Evolutionary conservation across 1,140 invertebrate species (phyloP).

Genomic region (Orchestia grillus): DNA sequence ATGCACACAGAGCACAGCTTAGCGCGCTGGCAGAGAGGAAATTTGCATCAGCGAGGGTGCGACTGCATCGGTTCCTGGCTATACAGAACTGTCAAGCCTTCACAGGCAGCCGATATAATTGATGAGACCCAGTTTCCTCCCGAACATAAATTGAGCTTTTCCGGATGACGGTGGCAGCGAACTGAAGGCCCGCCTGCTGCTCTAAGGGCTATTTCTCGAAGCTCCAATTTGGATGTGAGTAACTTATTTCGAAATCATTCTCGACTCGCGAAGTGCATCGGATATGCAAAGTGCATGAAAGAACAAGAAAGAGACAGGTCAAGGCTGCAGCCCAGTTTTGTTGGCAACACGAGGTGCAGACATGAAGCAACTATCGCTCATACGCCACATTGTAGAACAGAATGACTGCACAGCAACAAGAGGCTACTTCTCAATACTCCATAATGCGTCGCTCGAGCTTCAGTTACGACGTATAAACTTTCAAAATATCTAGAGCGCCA

Average conservation of each 20-base stretch:
- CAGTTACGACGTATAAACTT: not conserved
- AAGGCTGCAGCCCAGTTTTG: too few species aligned
- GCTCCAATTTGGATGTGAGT: not conserved
- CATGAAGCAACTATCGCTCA: too few species aligned
- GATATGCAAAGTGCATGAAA: not conserved
- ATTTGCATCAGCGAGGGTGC: not conserved
- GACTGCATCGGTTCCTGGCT: not conserved
- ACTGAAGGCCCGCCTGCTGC: not conserved
- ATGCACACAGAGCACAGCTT: not conserved
- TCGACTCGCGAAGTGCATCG: not conserved
- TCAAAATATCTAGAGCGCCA: too few species aligned
- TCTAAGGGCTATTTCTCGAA: not conserved
- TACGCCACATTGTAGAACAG: not conserved
- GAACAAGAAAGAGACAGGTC: not conserved
- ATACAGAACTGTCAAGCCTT: not conserved
- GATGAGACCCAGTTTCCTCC: not conserved
- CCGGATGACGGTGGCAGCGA: not conserved
- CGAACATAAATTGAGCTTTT: not conserved
- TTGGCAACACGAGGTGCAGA: too few species aligned
- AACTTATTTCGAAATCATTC: not conserved
- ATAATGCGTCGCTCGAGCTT: not conserved
- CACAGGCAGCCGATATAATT: not conserved
- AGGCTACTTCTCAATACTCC: not conserved
- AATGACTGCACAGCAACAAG: not conserved
- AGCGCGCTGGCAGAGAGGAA: not conserved